Conservation (phyloP, 2,888 invertebrate genomes). For the Mesorhabditis belari region DNA sequence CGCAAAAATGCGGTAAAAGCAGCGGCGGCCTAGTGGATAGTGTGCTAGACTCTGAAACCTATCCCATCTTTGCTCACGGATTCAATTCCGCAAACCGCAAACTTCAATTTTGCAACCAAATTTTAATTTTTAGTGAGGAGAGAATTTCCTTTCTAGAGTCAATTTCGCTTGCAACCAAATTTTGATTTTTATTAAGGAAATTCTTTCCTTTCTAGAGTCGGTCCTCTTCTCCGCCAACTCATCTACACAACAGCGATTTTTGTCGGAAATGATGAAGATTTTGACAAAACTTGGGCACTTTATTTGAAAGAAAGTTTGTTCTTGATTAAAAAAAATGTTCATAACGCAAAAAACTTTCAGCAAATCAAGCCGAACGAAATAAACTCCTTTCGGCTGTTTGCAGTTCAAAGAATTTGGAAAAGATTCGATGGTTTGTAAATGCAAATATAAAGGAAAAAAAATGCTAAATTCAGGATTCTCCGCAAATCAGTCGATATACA, state of each 20-base stretch:
- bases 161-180: background rate
- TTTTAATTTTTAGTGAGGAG: too few species aligned
- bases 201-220: too few species aligned
- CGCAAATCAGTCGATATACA: background rate
- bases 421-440: too few species aligned
- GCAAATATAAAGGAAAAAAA: too few species aligned
- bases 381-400: background rate
- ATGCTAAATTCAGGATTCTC: background rate
- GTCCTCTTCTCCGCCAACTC: background rate
- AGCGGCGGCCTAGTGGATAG: too few species aligned
- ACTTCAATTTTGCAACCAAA: too few species aligned
- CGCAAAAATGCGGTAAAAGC: too few species aligned
- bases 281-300: background rate
- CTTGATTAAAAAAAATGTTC: background rate
- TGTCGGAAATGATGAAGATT: background rate
- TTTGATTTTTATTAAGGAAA: too few species aligned
- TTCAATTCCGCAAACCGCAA: too few species aligned
- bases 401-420: background rate
- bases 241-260: background rate
- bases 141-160: too few species aligned
- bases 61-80: too few species aligned
- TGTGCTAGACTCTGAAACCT: too few species aligned
- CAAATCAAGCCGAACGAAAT: background rate
- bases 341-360: background rate
- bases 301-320: background rate